These are phyloP conservation scores for Achroia grisella DNA, from an alignment of 1,140 invertebrate genomes.

Conservation along the genomic window DNA sequence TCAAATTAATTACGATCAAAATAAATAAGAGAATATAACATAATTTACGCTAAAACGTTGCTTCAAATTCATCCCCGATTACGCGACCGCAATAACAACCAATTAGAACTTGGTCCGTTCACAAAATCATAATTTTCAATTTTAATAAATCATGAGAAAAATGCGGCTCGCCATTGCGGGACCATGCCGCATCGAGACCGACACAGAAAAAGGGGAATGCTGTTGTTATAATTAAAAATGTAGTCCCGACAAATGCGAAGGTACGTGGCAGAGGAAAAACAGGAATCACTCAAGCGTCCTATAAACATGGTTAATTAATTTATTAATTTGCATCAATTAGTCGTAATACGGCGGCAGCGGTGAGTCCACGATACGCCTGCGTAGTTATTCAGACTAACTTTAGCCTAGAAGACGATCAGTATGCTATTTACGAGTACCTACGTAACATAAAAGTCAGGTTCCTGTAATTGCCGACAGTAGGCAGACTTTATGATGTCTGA, in stretches of 20 bases:
- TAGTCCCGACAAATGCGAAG: slow-evolving; percentile 36
- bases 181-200: slow-evolving; percentile 19
- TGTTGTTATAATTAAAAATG: slow-evolving; percentile 36
- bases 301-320: slow-evolving; percentile 67
- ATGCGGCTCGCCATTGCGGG: slow-evolving; percentile 17
- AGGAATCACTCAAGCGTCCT: slow-evolving; percentile 40
- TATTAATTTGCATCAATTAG: slow-evolving; percentile 68
- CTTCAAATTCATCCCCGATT: slow-evolving; percentile 31
- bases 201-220: slow-evolving; percentile 38
- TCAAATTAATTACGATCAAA: slow-evolving; percentile 23
- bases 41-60: slow-evolving; percentile 31
- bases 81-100: slow-evolving; percentile 33
- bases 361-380: slow-evolving; percentile 32
- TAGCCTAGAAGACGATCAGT: slow-evolving; percentile 34
- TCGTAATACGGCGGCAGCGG: slow-evolving; percentile 39
- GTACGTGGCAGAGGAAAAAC: slow-evolving; percentile 43
- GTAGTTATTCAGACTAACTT: slow-evolving; percentile 43
- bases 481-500: slow-evolving; percentile 35
- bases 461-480: slow-evolving; percentile 27
- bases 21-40: slow-evolving; percentile 39
- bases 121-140: slow-evolving; percentile 30
- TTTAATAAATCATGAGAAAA: slow-evolving; percentile 47
- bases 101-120: slow-evolving; percentile 26
- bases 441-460: slow-evolving; percentile 29
- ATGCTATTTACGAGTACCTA: slow-evolving; percentile 14